phyloP scores from a whole-genome alignment of 1,140 invertebrate genomes.

The Drosophila nigrodunni region DNA sequence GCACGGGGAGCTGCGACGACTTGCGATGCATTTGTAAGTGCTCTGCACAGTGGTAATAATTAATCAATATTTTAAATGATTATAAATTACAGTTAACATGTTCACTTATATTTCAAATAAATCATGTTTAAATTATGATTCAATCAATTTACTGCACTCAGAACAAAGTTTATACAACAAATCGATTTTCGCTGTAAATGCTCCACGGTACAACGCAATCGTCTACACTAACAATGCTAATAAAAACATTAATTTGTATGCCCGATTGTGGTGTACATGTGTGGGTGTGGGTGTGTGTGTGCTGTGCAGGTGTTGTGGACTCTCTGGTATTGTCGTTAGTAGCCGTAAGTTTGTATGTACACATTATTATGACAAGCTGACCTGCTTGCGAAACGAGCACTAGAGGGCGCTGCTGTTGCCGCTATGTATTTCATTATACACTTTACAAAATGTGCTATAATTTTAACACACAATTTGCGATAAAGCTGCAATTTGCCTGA shows the following conservation, averaged over 20 bases:
- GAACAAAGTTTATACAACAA: not conserved
- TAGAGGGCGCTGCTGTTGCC: slow-evolving; percentile 32
- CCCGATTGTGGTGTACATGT: slow-evolving; percentile 9
- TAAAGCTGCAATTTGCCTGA: not conserved
- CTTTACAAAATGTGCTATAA: slow-evolving; percentile 10
- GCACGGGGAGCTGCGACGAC: slow-evolving; percentile 36
- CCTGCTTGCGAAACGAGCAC: slow-evolving; percentile 64
- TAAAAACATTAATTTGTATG: slow-evolving; percentile 69
- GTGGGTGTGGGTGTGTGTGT: slow-evolving; percentile 6
- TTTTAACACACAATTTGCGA: not conserved
- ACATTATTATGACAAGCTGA: slow-evolving; percentile 80
- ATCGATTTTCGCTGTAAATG: slow-evolving; percentile 1
- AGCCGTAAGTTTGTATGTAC: slow-evolving; percentile 61
- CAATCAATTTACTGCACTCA: not conserved
- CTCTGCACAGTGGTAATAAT: slow-evolving; percentile 31
- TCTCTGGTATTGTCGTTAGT: slow-evolving; percentile 33
- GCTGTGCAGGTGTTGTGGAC: slow-evolving; percentile 56
- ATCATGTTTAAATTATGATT: not conserved
- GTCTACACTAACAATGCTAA: slow-evolving; percentile 63
- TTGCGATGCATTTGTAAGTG: slow-evolving; percentile 59
- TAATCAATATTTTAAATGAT: not conserved
- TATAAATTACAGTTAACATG: not conserved
- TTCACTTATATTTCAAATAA: not conserved
- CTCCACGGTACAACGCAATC: slow-evolving; percentile 36
- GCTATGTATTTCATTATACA: slow-evolving; percentile 14